phyloP scores from a whole-genome alignment of 2,888 invertebrate genomes.

The Agrotis clavis region DNA sequence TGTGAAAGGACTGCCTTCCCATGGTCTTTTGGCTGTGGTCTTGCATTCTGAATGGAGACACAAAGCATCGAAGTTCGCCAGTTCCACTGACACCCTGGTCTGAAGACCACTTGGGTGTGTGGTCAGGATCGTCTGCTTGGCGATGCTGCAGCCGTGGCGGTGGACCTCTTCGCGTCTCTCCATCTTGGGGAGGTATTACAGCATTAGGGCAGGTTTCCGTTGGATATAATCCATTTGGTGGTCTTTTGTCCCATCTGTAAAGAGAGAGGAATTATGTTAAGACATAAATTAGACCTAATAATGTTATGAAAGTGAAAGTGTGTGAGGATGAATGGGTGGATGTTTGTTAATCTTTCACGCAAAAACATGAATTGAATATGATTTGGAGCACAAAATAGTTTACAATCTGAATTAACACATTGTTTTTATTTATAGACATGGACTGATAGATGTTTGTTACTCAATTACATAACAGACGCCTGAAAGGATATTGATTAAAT shows the following conservation, averaged over 20 bases:
- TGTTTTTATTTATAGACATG: too few species aligned
- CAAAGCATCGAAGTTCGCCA: constrained; percentile 86
- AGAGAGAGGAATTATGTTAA: constrained; percentile 20
- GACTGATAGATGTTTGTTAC: too few species aligned
- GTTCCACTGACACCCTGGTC: constrained; percentile 87
- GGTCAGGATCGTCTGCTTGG: constrained; percentile 88
- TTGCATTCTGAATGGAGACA: constrained; percentile 85
- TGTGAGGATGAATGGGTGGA: too few species aligned
- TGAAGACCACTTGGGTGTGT: constrained; percentile 87
- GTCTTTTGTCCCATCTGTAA: constrained; percentile 50
- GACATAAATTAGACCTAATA: background rate
- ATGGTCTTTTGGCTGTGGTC: constrained; percentile 74
- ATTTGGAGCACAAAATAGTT: too few species aligned
- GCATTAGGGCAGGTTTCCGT: constrained; percentile 40
- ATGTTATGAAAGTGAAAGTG: too few species aligned
- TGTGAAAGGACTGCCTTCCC: constrained; percentile 84
- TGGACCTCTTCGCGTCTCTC: constrained; percentile 86
- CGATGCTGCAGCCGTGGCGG: constrained; percentile 87
- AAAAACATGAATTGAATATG: too few species aligned
- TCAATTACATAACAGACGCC: too few species aligned
- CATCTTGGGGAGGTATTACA: constrained; percentile 71
- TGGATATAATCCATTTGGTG: constrained; percentile 64
- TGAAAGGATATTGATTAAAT: too few species aligned
- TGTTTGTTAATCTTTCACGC: too few species aligned
- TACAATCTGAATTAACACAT: too few species aligned